These are phyloP conservation scores for Excalfactoria chinensis DNA, from an alignment of 2,113 vertebrate genomes.

Conservation along the genomic window DNA sequence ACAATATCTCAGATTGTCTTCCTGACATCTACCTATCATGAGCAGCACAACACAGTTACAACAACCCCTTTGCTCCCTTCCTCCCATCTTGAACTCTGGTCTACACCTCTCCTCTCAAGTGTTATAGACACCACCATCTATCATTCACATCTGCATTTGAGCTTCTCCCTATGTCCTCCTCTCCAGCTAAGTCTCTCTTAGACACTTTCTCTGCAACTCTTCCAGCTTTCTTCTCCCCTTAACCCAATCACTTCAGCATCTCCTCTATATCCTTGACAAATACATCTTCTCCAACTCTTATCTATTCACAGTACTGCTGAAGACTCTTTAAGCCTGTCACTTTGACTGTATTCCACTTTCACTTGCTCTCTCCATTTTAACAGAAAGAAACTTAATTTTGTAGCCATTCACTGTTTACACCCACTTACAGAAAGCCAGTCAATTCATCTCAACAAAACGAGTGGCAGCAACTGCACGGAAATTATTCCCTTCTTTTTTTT, in stretches of 20 bases:
- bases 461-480: not conserved
- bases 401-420: slow-evolving; percentile 21
- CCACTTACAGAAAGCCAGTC: not conserved
- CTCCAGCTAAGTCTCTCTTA: not conserved
- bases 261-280: slow-evolving; percentile 17
- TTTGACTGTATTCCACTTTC: slow-evolving; percentile 32
- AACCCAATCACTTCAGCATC: not conserved
- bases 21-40: not conserved
- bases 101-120: not conserved
- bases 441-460: not conserved
- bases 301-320: slow-evolving; percentile 18
- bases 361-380: slow-evolving; percentile 15
- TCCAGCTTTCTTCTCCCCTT: slow-evolving; percentile 7
- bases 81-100: not conserved
- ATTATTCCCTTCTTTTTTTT: not conserved
- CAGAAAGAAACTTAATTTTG: slow-evolving; percentile 45
- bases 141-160: not conserved
- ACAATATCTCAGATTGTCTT: not conserved
- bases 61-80: not conserved
- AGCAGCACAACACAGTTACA: not conserved
- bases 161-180: not conserved
- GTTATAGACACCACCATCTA: not conserved
- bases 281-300: slow-evolving; percentile 12
- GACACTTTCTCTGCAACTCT: not conserved
- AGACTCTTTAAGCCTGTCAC: not conserved